A percentile compares a stretch with the other conserved stretches of the same genome.
Evolutionary conservation across 1,140 invertebrate species (phyloP).

Genomic region (Battus philenor): DNA sequence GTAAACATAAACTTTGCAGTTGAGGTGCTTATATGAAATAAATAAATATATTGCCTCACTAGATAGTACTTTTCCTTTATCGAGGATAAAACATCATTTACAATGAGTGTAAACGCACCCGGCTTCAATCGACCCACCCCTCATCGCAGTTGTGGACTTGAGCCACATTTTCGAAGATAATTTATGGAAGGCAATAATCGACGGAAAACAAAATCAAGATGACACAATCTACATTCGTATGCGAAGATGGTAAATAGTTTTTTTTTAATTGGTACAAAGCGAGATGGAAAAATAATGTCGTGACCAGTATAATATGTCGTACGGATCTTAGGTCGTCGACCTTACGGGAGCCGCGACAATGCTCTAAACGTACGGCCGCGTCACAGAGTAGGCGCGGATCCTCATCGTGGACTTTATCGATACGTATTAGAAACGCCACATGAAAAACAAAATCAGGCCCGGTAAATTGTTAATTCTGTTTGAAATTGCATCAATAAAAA

Average conservation of each 20-base stretch:
- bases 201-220: not conserved
- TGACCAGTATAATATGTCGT: not conserved
- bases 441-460: conserved; percentile 2
- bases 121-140: conserved; percentile 17
- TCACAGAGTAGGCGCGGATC: conserved; percentile 4
- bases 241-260: not conserved
- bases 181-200: conserved; percentile 17
- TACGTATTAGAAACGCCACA: conserved; percentile 1
- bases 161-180: conserved; percentile 24
- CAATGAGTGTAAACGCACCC: conserved; percentile 15
- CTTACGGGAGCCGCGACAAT: not conserved
- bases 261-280: too few species aligned
- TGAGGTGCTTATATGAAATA: too few species aligned
- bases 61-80: not conserved
- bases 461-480: too few species aligned
- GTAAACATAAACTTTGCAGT: too few species aligned
- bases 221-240: not conserved
- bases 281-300: too few species aligned
- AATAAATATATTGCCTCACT: too few species aligned
- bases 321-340: not conserved
- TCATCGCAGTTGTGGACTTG: conserved; percentile 37
- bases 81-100: conserved; percentile 24
- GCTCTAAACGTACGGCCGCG: not conserved
- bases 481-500: too few species aligned
- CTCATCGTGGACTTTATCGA: conserved; percentile 1